These are phyloP conservation scores for Andrena hattorfiana DNA, from an alignment of 2,888 invertebrate genomes.

Conservation along the genomic window DNA sequence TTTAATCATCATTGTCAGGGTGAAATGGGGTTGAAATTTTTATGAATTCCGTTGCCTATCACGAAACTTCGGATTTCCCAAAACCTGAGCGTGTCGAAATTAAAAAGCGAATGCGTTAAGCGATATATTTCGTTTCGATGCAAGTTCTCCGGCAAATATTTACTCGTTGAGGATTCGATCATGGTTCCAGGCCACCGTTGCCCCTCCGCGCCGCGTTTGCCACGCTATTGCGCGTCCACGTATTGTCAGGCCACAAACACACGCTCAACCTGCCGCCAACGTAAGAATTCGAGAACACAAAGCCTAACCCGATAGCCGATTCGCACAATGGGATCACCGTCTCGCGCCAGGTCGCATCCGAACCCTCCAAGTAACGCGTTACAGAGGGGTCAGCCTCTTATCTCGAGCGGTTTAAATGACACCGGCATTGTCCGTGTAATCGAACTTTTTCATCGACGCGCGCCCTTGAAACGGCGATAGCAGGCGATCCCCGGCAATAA, in stretches of 20 bases:
- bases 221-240: constrained; percentile 1
- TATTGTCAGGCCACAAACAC: background rate
- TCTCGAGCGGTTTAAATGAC: constrained; percentile 30
- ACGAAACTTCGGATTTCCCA: background rate
- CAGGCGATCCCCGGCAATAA: background rate
- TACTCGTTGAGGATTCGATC: background rate
- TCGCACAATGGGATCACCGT: constrained; percentile 41
- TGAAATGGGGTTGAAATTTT: background rate
- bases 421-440: constrained; percentile 31
- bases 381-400: constrained; percentile 20
- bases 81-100: background rate
- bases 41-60: background rate
- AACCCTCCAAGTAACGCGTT: constrained; percentile 43
- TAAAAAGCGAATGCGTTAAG: background rate
- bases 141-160: background rate
- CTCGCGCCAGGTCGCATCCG: constrained; percentile 24
- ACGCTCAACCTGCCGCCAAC: background rate
- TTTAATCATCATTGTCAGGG: background rate
- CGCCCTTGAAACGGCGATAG: constrained; percentile 11
- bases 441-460: constrained; percentile 14
- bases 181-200: background rate
- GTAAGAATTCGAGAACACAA: constrained; percentile 47
- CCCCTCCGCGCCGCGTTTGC: background rate
- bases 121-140: background rate
- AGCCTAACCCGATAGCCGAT: constrained; percentile 37